phyloP scores from a whole-genome alignment of 2,797 vertebrate species.

The Tragopan temminckii region DNA sequence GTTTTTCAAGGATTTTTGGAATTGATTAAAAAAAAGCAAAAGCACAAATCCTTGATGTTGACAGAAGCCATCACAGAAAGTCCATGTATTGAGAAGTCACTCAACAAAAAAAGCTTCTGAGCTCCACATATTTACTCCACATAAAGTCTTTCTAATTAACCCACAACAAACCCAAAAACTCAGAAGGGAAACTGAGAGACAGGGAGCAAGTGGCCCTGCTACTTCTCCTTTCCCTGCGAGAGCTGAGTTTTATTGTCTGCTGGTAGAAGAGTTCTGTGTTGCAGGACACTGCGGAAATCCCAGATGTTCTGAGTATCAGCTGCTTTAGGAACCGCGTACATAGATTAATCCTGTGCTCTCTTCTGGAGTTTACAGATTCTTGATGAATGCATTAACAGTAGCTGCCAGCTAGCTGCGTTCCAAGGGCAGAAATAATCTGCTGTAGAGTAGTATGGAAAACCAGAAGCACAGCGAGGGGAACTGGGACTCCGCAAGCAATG shows the following conservation, averaged over 20 bases:
- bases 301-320: not conserved
- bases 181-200: not conserved
- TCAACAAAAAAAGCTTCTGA: not conserved
- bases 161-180: not conserved
- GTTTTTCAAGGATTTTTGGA: conserved; percentile 68
- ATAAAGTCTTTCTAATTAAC: not conserved
- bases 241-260: not conserved
- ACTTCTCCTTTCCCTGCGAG: not conserved
- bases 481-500: not conserved
- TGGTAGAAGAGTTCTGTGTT: not conserved
- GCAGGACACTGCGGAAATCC: not conserved
- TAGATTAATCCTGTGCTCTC: not conserved
- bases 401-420: not conserved
- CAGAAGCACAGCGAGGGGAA: not conserved
- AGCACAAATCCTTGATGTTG: conserved; percentile 35
- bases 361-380: conserved; percentile 12
- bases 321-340: not conserved
- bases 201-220: not conserved
- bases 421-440: not conserved
- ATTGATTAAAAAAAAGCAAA: conserved; percentile 36
- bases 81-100: not conserved
- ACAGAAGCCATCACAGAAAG: conserved; percentile 4
- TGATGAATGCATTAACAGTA: not conserved
- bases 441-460: not conserved
- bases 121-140: not conserved